These are phyloP conservation scores for Nomada hirtipes DNA, from an alignment of 2,888 invertebrate species.

Conservation along the genomic window DNA sequence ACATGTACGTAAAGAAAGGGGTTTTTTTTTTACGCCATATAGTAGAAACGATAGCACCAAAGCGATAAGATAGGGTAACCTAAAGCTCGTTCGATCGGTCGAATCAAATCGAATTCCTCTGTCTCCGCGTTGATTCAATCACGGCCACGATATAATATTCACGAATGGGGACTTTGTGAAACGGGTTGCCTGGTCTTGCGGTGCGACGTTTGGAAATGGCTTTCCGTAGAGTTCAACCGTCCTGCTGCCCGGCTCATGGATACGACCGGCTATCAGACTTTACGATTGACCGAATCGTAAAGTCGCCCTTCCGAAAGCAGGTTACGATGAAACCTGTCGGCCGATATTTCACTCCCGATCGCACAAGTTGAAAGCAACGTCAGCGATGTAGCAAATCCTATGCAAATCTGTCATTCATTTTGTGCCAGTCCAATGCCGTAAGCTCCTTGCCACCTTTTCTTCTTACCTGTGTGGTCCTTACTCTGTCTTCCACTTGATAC, in stretches of 20 bases:
- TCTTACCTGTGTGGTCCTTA: constrained; percentile 15
- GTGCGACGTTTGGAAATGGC: constrained; percentile 20
- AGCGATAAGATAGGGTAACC: not conserved
- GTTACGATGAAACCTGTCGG: constrained; percentile 37
- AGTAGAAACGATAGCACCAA: not conserved
- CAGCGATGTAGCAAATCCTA: constrained; percentile 54
- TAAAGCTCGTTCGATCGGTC: constrained; percentile 1
- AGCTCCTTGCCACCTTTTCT: constrained; percentile 24
- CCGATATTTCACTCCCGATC: constrained; percentile 63
- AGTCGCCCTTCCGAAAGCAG: constrained; percentile 43
- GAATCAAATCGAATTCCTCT: constrained; percentile 23
- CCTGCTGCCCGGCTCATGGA: not conserved
- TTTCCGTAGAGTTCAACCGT: not conserved
- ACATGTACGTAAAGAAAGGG: constrained; percentile 4
- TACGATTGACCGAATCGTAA: constrained; percentile 73
- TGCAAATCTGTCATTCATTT: constrained; percentile 61
- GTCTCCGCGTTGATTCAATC: constrained; percentile 57
- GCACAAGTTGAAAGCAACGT: constrained; percentile 38
- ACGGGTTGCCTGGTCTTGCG: constrained; percentile 32
- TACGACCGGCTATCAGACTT: constrained; percentile 61
- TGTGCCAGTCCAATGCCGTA: not conserved
- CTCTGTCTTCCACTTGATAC: constrained; percentile 39
- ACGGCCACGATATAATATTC: constrained; percentile 60
- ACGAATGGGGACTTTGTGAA: constrained; percentile 42
- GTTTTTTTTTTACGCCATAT: not conserved